Base-by-base conservation (phyloP, 2,888 invertebrate species). In the Prostheceraeus crozeri region DNA sequence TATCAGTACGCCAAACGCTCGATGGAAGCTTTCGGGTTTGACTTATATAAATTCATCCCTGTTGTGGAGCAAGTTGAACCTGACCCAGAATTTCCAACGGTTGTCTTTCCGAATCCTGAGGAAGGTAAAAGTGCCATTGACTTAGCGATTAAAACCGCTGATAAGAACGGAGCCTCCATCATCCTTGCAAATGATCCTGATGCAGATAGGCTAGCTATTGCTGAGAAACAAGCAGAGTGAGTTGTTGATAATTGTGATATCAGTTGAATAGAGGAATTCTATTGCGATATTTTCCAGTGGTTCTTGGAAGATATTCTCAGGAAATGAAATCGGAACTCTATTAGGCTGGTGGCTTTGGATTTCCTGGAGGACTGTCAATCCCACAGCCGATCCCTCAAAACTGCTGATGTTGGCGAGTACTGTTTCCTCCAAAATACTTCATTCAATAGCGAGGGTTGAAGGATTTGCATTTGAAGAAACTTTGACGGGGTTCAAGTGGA, bases 401-500 rank as follows among this genome's bases (percentile, higher is more conserved):
- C n/a, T n/a, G n/a, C n/a, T 48, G 72, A 84, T 93, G 81, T 75
- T 98, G 51, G 84, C 89, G 54, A 94, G 93, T 70, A 87, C 94
- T 1, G 98, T 99, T 31, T 96, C 94, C 64, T 94, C 94, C 14
- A 93, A 90, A 79, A 88, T 98, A 73, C 78, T 96, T 48, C 78
- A 82, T 27, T 83, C 89, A 0, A 86, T 99, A 72, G 84, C 86
- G 0, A 79, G 81, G 46, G 81, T 80, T 1, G 86, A 87, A 71
- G 91, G 87, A 2, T 85, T 85, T 60, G 81, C 83, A 63, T 83
- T 81, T 71, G 79, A 79, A 78, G 93, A 96, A 78, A 96, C 98
- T 0, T 80, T 98, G 56, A 99, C 98, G 0, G 98, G 98, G 0
- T 99, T 99, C 74, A 99, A 99, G 72, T 99, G 94, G 94, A 93